phyloP scores from a whole-genome alignment of 2,888 invertebrate species.

The Andrena dorsata region DNA sequence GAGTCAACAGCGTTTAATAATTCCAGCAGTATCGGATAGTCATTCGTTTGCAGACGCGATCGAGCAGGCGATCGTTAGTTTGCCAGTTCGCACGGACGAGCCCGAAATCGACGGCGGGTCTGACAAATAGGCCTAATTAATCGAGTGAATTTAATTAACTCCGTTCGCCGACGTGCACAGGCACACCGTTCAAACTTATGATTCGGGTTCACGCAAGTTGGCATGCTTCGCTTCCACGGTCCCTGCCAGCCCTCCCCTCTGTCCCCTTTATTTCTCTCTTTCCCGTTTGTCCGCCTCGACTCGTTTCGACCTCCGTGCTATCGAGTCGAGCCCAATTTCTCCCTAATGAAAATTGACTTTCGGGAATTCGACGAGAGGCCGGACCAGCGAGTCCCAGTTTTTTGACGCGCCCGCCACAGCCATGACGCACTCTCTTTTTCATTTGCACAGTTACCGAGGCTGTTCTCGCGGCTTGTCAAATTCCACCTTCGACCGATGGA shows the following conservation, averaged over 20 bases:
- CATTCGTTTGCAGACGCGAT: conserved; percentile 15
- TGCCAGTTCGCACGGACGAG: conserved; percentile 27
- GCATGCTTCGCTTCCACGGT: conserved; percentile 71
- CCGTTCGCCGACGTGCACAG: conserved; percentile 56
- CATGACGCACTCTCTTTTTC: conserved; percentile 39
- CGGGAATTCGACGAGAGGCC: conserved; percentile 45
- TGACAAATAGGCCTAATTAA: conserved; percentile 81
- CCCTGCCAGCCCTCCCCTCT: conserved; percentile 47
- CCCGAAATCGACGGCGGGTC: conserved; percentile 65
- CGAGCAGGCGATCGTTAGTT: conserved; percentile 45
- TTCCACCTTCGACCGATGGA: conserved; percentile 55
- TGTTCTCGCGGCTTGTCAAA: conserved; percentile 56
- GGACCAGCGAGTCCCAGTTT: conserved; percentile 62
- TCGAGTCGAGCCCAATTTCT: conserved; percentile 70
- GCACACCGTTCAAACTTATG: conserved; percentile 73
- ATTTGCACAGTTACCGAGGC: conserved; percentile 44
- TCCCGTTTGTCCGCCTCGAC: conserved; percentile 43
- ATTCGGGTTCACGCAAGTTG: conserved; percentile 79
- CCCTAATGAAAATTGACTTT: conserved; percentile 79
- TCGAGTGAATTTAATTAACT: conserved; percentile 81
- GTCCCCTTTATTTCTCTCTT: conserved; percentile 25
- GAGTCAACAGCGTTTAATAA: neutral
- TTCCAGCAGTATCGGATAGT: conserved; percentile 20
- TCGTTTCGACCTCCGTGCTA: conserved; percentile 56
- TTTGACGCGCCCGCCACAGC: conserved; percentile 53